A percentile compares a stretch with the other conserved stretches of the same genome.
Evolutionary conservation across 2,888 invertebrate genomes (phyloP).

Genomic region (Capitulum mitella): DNA sequence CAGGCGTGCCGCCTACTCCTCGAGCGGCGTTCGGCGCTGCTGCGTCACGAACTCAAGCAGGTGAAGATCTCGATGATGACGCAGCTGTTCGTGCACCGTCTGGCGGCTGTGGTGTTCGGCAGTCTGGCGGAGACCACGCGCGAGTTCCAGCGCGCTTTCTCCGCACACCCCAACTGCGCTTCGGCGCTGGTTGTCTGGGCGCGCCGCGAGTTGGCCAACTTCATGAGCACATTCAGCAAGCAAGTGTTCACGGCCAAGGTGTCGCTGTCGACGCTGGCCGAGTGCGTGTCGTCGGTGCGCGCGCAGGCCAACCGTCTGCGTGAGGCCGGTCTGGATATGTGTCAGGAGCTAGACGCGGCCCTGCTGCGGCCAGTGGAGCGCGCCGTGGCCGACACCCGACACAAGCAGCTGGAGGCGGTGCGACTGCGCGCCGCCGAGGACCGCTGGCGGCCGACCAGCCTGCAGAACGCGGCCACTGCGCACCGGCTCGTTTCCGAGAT

Average conservation of each 20-base stretch:
- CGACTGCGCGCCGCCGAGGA: constrained; percentile 68
- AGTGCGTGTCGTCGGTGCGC: constrained; percentile 56
- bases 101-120: constrained; percentile 75
- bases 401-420: constrained; percentile 73
- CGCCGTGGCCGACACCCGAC: constrained; percentile 67
- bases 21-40: constrained; percentile 68
- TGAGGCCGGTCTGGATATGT: constrained; percentile 73
- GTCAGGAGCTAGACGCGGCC: constrained; percentile 81
- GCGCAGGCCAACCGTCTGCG: constrained; percentile 58
- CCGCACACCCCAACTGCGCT: constrained; percentile 62
- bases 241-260: constrained; percentile 49
- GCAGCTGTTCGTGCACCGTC: constrained; percentile 60
- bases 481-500: constrained; percentile 62
- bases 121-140: constrained; percentile 66
- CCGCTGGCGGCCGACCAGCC: constrained; percentile 71
- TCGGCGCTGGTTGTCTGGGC: constrained; percentile 87
- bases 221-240: constrained; percentile 43
- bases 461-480: constrained; percentile 56
- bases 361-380: constrained; percentile 67
- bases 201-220: constrained; percentile 49
- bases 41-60: constrained; percentile 67
- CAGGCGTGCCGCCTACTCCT: constrained; percentile 76
- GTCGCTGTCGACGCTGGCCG: constrained; percentile 70
- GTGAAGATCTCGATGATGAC: constrained; percentile 48
- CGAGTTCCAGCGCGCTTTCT: constrained; percentile 74